phyloP scores from a whole-genome alignment of 2,113 vertebrate species.

The Salvelinus fontinalis region DNA sequence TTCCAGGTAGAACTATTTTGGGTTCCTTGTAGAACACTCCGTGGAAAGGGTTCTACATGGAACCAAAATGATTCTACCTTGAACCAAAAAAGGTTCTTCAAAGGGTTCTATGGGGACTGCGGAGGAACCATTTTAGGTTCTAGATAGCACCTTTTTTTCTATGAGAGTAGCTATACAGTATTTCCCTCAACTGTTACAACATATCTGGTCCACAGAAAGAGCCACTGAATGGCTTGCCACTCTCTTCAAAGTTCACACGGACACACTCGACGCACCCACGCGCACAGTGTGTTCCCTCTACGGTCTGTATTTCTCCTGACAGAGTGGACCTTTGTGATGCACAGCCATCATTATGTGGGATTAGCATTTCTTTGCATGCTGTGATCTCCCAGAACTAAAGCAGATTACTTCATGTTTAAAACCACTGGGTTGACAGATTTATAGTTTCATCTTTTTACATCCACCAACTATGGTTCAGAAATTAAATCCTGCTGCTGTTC shows the following conservation, averaged over 20 bases:
- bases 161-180: background rate
- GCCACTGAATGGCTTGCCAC: conserved; percentile 42
- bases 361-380: conserved; percentile 71
- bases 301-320: conserved; percentile 48
- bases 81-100: too few species aligned
- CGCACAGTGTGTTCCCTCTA: conserved; percentile 26
- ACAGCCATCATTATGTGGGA: conserved; percentile 70
- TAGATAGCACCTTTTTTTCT: too few species aligned
- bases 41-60: too few species aligned
- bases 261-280: conserved; percentile 9
- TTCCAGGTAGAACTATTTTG: too few species aligned
- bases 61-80: too few species aligned
- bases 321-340: conserved; percentile 60
- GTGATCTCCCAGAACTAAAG: conserved; percentile 71
- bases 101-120: too few species aligned
- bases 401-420: conserved; percentile 73
- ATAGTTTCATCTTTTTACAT: conserved; percentile 59
- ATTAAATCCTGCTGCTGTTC: conserved; percentile 15
- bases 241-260: conserved; percentile 21
- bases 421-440: conserved; percentile 48
- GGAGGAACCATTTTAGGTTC: too few species aligned
- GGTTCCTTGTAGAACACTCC: too few species aligned
- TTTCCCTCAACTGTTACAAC: conserved; percentile 44
- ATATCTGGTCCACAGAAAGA: conserved; percentile 53
- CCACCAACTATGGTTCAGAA: conserved; percentile 46